Percentiles rank a stretch among this genome's conserved stretches.
phyloP scores from a whole-genome alignment of 2,888 invertebrate genomes.

The Andrena bucephala region DNA sequence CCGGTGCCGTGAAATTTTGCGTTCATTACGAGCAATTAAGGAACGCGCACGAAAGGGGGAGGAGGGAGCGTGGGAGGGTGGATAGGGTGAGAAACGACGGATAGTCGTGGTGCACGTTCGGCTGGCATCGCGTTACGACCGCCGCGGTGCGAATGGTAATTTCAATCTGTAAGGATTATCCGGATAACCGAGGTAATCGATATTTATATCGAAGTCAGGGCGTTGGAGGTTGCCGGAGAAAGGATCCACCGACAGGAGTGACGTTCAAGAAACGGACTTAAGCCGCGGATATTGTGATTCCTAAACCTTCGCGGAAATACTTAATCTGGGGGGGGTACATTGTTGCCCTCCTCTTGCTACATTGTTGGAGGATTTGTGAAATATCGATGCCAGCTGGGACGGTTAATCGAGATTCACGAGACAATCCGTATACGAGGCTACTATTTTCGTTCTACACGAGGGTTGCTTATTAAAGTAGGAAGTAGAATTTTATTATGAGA shows the following conservation, averaged over 20 bases:
- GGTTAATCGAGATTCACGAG: slow-evolving; percentile 7
- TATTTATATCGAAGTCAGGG: slow-evolving; percentile 77
- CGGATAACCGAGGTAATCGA: slow-evolving; percentile 80
- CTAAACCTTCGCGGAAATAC: slow-evolving; percentile 56
- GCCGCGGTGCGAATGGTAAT: slow-evolving; percentile 73
- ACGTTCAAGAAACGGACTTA: slow-evolving; percentile 59
- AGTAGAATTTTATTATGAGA: not conserved
- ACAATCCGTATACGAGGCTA: not conserved
- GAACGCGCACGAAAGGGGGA: slow-evolving; percentile 23
- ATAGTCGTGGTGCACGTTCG: slow-evolving; percentile 34
- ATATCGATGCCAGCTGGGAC: slow-evolving; percentile 28
- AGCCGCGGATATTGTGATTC: slow-evolving; percentile 71
- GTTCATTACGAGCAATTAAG: slow-evolving; percentile 60
- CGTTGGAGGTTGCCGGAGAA: slow-evolving; percentile 36
- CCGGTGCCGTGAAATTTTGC: slow-evolving; percentile 44
- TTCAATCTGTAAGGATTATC: slow-evolving; percentile 81
- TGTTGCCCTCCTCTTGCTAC: slow-evolving; percentile 28
- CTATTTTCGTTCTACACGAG: not conserved
- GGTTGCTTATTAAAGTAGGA: not conserved
- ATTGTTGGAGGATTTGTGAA: slow-evolving; percentile 27
- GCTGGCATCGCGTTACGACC: slow-evolving; percentile 42
- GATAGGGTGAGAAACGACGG: slow-evolving; percentile 43
- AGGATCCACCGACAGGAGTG: slow-evolving; percentile 51
- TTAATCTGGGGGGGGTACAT: slow-evolving; percentile 47
- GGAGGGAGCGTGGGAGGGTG: not conserved